These are phyloP conservation scores for Argyresthia albistria DNA, from an alignment of 2,888 invertebrate genomes.

Conservation along the genomic window DNA sequence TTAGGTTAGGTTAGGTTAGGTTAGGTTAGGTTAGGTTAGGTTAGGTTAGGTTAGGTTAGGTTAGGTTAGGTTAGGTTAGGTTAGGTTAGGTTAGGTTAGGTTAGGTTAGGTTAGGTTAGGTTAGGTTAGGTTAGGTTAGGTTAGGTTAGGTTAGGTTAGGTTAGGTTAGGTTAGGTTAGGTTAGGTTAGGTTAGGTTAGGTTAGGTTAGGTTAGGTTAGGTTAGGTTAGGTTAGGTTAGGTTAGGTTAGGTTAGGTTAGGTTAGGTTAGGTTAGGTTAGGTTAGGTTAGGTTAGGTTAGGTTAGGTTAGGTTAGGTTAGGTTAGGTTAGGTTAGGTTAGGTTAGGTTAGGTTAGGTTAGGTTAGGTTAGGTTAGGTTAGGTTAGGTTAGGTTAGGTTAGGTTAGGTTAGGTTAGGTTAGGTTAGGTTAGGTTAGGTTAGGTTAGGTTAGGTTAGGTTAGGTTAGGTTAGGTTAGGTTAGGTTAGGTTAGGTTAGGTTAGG, in stretches of 20 bases:
- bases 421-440: conserved; percentile 13
- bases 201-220: conserved; percentile 13
- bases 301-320: conserved; percentile 15
- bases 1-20: conserved; percentile 19
- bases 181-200: conserved; percentile 9
- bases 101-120: conserved; percentile 15
- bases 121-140: conserved; percentile 17
- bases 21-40: conserved; percentile 16
- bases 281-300: conserved; percentile 12
- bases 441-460: conserved; percentile 12
- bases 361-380: conserved; percentile 12
- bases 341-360: conserved; percentile 11
- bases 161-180: conserved; percentile 12
- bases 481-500: conserved; percentile 13
- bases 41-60: conserved; percentile 11
- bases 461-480: conserved; percentile 13
- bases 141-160: conserved; percentile 14
- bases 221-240: conserved; percentile 13
- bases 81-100: conserved; percentile 14
- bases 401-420: conserved; percentile 12
- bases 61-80: conserved; percentile 15
- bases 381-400: conserved; percentile 9
- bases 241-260: conserved; percentile 13
- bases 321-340: conserved; percentile 12
- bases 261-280: conserved; percentile 12